These are phyloP conservation scores for Cryptosula pallasiana DNA, from an alignment of 2,888 invertebrate genomes.

Conservation along the genomic window DNA sequence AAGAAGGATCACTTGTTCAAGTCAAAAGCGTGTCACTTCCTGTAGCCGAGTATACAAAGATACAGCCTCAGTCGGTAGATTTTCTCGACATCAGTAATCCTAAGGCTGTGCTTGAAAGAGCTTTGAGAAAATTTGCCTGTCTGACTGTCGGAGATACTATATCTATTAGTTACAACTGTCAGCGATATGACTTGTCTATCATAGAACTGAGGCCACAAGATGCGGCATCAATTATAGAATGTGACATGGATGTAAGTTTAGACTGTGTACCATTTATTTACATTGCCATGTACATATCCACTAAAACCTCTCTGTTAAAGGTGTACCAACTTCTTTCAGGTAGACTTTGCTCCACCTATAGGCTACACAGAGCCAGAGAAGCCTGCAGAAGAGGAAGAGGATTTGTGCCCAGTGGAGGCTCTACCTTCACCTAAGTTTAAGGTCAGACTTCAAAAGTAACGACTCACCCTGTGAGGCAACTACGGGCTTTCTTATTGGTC, in stretches of 20 bases:
- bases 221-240: slow-evolving; percentile 97
- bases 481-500: too few relatives aligned
- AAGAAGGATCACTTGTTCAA: slow-evolving; percentile 80
- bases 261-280: too few relatives aligned
- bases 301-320: too few relatives aligned
- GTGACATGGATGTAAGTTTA: slow-evolving; percentile 91
- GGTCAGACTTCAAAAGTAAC: too few relatives aligned
- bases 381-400: slow-evolving; percentile 29
- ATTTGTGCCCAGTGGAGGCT: too few relatives aligned
- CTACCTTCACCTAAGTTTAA: too few relatives aligned
- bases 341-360: slow-evolving; percentile 94
- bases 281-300: too few relatives aligned
- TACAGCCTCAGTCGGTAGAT: slow-evolving; percentile 92
- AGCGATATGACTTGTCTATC: slow-evolving; percentile 85
- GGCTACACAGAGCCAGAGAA: slow-evolving; percentile 83
- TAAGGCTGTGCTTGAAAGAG: slow-evolving; percentile 79
- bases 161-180: slow-evolving; percentile 94
- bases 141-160: slow-evolving; percentile 93
- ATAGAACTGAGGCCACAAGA: slow-evolving; percentile 89
- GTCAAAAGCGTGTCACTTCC: slow-evolving; percentile 89
- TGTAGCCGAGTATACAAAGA: slow-evolving; percentile 92
- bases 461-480: too few relatives aligned
- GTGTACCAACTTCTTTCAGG: too few relatives aligned
- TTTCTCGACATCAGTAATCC: slow-evolving; percentile 97
- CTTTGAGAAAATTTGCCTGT: slow-evolving; percentile 90